A percentile compares a stretch with the other conserved stretches of the same genome.
Conservation (phyloP, 1,140 invertebrate species). For the Drosophila kurseongensis region DNA sequence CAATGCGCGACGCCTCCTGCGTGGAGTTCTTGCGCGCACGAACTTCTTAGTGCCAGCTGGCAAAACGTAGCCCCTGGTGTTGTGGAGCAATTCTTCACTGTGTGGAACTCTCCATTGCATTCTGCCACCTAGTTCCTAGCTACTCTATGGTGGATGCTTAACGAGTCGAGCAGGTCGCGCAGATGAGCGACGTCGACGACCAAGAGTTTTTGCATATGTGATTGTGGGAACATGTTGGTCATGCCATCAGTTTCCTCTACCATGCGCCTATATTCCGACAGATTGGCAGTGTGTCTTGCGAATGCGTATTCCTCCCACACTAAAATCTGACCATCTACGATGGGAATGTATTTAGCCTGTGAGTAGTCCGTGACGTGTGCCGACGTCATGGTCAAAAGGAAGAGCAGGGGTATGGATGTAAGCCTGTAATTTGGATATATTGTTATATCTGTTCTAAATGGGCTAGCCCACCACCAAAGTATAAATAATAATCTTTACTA, state of each 20-base stretch:
- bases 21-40: no score
- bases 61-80: background rate
- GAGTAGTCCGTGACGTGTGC: background rate
- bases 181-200: background rate
- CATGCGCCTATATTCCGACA: slow-evolving; percentile 3
- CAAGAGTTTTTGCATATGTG: slow-evolving; percentile 16
- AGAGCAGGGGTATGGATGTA: background rate
- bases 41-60: no score
- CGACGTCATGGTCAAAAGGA: background rate
- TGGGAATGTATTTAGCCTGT: background rate
- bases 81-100: background rate
- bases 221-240: background rate
- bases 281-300: slow-evolving; percentile 13
- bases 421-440: background rate
- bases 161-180: no score
- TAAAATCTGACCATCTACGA: background rate
- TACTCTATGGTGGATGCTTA: no score
- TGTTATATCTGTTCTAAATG: background rate
- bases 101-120: background rate
- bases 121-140: background rate
- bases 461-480: background rate
- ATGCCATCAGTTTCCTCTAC: slow-evolving; percentile 15
- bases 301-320: background rate
- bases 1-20: no score
- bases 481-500: background rate